phyloP scores from a whole-genome alignment of 2,113 vertebrate genomes.

The Microcebus jonahi region DNA sequence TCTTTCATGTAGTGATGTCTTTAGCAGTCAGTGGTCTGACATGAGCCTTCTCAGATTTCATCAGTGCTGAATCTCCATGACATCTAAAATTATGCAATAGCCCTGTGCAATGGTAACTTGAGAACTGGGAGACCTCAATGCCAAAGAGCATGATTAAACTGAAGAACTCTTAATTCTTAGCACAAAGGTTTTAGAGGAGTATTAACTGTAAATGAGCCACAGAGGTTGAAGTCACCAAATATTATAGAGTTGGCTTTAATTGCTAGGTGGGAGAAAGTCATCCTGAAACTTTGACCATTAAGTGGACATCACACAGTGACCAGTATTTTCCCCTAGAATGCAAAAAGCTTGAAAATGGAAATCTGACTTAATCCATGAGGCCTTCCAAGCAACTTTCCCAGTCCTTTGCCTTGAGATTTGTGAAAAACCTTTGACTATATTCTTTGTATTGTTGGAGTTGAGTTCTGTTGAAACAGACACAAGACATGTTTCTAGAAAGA shows the following conservation, averaged over 20 bases:
- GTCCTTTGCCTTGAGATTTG: slow-evolving; percentile 58
- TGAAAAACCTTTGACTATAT: slow-evolving; percentile 55
- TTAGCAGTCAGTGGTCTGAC: slow-evolving; percentile 74
- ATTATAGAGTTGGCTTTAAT: slow-evolving; percentile 48
- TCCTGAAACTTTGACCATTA: slow-evolving; percentile 57
- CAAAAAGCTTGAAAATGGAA: slow-evolving; percentile 56
- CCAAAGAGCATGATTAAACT: not conserved
- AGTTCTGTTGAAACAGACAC: slow-evolving; percentile 40
- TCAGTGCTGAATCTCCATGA: slow-evolving; percentile 53
- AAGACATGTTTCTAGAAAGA: slow-evolving; percentile 61
- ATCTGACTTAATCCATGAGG: slow-evolving; percentile 56
- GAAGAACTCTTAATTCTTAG: slow-evolving; percentile 4
- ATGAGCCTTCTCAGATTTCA: slow-evolving; percentile 61
- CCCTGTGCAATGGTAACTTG: not conserved
- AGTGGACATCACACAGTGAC: slow-evolving; percentile 48
- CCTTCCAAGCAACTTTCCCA: slow-evolving; percentile 54
- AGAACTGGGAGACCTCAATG: not conserved
- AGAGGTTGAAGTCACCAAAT: slow-evolving; percentile 48
- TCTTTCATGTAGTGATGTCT: slow-evolving; percentile 63
- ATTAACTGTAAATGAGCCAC: slow-evolving; percentile 47
- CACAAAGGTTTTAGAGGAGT: slow-evolving; percentile 35
- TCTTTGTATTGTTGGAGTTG: slow-evolving; percentile 51
- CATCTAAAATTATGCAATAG: slow-evolving; percentile 15
- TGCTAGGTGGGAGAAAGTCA: slow-evolving; percentile 26
- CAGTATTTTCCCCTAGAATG: slow-evolving; percentile 34